These are phyloP conservation scores for Cherax quadricarinatus DNA, from an alignment of 1,140 invertebrate species.

Conservation along the genomic window DNA sequence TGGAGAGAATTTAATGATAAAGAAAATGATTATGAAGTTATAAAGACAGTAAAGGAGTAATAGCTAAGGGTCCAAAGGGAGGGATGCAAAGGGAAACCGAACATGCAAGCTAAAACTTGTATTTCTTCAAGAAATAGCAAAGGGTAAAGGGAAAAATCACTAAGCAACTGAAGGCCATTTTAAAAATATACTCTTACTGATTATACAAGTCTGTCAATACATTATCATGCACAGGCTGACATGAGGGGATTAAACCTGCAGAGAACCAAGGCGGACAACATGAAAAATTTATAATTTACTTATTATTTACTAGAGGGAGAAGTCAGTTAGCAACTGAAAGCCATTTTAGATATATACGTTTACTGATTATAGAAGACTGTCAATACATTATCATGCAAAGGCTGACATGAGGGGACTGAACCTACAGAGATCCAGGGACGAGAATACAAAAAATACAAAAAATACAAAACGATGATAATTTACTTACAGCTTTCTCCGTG, in stretches of 20 bases:
- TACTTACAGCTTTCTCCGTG: constrained; percentile 69
- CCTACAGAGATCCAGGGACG: neutral
- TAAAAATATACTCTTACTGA: neutral
- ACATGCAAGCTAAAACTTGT: no score
- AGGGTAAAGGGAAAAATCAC: no score
- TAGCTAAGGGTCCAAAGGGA: no score
- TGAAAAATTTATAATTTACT: no score
- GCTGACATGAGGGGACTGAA: neutral
- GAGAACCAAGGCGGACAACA: no score
- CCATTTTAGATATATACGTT: neutral
- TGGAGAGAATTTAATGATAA: no score
- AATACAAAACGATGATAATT: neutral
- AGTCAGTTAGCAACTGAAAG: no score
- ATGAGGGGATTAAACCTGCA: neutral
- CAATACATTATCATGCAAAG: neutral
- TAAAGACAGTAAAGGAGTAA: no score
- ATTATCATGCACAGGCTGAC: neutral
- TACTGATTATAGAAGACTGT: neutral
- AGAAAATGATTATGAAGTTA: no score
- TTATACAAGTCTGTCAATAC: neutral
- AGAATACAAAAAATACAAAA: neutral
- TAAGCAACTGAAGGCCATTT: neutral
- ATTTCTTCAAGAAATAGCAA: no score
- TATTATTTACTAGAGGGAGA: no score
- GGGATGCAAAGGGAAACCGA: no score